Conservation (phyloP, 2,113 vertebrate species). For the Malurus elegans region DNA sequence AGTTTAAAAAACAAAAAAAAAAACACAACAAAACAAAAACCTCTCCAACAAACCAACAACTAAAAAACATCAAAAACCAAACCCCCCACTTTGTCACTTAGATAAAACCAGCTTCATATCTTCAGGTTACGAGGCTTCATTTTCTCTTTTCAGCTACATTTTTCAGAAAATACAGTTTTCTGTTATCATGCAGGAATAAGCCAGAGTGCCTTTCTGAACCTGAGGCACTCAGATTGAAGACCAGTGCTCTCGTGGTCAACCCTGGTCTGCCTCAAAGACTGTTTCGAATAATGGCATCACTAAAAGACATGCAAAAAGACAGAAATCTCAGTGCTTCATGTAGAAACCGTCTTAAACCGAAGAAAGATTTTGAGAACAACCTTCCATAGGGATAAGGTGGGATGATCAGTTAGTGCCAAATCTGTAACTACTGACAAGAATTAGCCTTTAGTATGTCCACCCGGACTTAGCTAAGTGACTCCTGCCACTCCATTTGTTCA, state of each 20-base stretch:
- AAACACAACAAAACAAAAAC: accelerated
- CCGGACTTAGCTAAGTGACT: neutral
- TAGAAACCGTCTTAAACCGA: neutral
- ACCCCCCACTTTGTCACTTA: neutral
- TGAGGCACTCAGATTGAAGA: neutral
- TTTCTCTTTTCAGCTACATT: neutral
- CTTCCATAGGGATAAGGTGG: accelerated
- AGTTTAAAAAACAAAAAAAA: neutral
- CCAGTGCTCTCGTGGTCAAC: neutral
- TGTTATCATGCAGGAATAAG: neutral
- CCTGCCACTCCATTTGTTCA: neutral
- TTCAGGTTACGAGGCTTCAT: no score
- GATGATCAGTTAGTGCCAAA: neutral
- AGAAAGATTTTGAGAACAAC: neutral
- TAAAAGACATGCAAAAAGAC: neutral
- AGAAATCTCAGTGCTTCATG: neutral
- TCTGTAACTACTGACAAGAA: neutral
- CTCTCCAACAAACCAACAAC: neutral
- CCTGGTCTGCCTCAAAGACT: neutral
- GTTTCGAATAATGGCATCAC: neutral
- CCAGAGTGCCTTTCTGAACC: neutral
- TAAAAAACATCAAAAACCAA: neutral
- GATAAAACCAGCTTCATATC: no score
- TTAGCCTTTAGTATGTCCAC: neutral
- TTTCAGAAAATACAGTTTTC: neutral